Evolutionary conservation across 2,113 vertebrate genomes (phyloP).

Genomic region (Malurus elegans): DNA sequence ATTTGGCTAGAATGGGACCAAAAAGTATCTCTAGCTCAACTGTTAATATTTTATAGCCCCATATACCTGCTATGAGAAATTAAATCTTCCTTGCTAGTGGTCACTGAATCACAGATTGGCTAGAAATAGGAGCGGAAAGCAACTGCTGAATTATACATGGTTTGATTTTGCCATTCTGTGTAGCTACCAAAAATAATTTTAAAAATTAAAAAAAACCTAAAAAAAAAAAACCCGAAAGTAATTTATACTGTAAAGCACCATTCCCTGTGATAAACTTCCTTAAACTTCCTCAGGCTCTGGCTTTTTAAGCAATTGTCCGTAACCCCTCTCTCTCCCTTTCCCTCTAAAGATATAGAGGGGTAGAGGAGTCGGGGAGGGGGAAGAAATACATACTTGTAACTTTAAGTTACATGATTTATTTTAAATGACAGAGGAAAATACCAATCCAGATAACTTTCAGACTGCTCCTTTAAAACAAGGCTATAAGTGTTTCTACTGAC

Average conservation of each 20-base stretch:
- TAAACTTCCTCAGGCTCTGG: neutral
- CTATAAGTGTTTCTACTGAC: neutral
- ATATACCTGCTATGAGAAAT: neutral
- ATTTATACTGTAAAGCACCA: neutral
- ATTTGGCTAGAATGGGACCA: neutral
- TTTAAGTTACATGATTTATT: neutral
- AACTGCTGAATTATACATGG: neutral
- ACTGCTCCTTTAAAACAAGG: neutral
- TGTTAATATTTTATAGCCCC: neutral
- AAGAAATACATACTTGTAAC: neutral
- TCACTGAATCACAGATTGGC: neutral
- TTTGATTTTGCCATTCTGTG: neutral
- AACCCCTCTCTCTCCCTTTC: neutral
- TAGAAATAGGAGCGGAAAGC: neutral
- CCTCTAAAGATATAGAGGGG: neutral
- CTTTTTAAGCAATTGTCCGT: neutral
- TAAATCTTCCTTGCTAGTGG: neutral
- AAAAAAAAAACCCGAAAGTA: too few species aligned
- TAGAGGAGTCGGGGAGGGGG: fast-evolving
- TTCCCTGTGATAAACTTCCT: neutral
- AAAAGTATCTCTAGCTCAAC: neutral
- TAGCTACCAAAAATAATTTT: neutral
- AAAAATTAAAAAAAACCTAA: neutral
- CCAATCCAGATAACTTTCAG: neutral
- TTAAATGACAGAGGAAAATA: neutral